phyloP scores from a whole-genome alignment of 1,140 invertebrate species.

The Drosophila teissieri region DNA sequence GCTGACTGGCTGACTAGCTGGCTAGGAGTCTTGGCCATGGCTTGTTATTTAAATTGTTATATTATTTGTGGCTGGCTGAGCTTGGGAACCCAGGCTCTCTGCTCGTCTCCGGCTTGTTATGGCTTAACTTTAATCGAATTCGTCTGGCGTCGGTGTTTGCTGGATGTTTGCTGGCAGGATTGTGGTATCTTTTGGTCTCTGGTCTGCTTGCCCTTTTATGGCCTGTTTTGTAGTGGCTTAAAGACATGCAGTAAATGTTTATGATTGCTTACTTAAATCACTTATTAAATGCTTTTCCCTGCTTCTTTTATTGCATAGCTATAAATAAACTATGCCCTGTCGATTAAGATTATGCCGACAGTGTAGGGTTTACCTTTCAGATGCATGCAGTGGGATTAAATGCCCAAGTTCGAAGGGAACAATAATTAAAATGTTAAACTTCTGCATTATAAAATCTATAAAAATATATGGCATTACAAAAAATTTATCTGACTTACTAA shows the following conservation, averaged over 20 bases:
- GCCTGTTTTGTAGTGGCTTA: slow-evolving; percentile 54
- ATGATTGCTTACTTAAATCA: slow-evolving; percentile 71
- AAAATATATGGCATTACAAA: too few relatives aligned
- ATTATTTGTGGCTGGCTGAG: slow-evolving; percentile 78
- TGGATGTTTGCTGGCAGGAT: slow-evolving; percentile 15
- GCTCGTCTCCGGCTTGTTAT: slow-evolving; percentile 56
- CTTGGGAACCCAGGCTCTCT: slow-evolving; percentile 63
- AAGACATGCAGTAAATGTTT: slow-evolving; percentile 66
- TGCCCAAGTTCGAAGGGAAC: slow-evolving; percentile 1
- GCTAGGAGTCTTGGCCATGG: slow-evolving; percentile 52
- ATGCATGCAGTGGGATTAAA: slow-evolving; percentile 10
- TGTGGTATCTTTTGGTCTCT: slow-evolving; percentile 4
- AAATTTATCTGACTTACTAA: too few relatives aligned
- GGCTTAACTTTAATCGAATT: slow-evolving; percentile 80
- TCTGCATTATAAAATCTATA: background rate
- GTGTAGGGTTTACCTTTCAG: background rate
- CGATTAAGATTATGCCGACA: slow-evolving; percentile 20
- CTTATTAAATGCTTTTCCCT: slow-evolving; percentile 60
- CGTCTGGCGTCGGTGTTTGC: slow-evolving; percentile 53
- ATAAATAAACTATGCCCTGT: slow-evolving; percentile 35
- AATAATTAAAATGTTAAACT: slow-evolving; percentile 19
- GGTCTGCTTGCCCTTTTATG: slow-evolving; percentile 55
- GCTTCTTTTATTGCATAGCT: slow-evolving; percentile 39
- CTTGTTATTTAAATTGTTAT: slow-evolving; percentile 84
- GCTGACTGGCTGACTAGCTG: background rate